phyloP scores from a whole-genome alignment of 2,113 vertebrate species.

The Spea bombifrons region DNA sequence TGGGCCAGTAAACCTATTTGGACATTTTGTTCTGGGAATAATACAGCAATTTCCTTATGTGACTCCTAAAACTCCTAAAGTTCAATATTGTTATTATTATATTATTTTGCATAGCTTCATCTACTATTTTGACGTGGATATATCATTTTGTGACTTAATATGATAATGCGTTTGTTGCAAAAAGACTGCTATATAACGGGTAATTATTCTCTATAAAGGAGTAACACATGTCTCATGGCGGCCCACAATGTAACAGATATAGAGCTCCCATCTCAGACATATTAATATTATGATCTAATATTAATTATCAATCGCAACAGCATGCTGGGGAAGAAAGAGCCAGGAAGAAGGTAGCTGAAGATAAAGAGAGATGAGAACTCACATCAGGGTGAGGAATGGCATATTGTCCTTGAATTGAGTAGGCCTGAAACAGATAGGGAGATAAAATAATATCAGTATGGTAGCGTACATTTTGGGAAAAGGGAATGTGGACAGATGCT shows the following conservation, averaged over 20 bases:
- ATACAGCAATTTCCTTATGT: too few relatives aligned
- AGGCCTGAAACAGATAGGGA: slow-evolving; percentile 71
- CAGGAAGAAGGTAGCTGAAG: slow-evolving; percentile 54
- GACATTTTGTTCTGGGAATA: too few relatives aligned
- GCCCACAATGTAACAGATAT: slow-evolving; percentile 24
- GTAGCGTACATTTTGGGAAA: slow-evolving; percentile 51
- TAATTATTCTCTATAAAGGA: slow-evolving; percentile 60
- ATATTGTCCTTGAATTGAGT: slow-evolving; percentile 87
- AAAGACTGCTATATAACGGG: slow-evolving; percentile 12
- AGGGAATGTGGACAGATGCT: slow-evolving; percentile 50
- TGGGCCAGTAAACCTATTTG: too few relatives aligned
- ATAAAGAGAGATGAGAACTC: slow-evolving; percentile 70
- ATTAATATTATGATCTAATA: slow-evolving; percentile 94
- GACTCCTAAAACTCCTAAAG: too few relatives aligned
- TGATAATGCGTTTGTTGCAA: too few relatives aligned
- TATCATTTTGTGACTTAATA: too few relatives aligned
- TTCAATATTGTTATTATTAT: too few relatives aligned
- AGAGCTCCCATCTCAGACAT: slow-evolving; percentile 51
- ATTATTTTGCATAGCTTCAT: too few relatives aligned
- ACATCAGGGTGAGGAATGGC: slow-evolving; percentile 90
- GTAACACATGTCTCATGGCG: slow-evolving; percentile 31
- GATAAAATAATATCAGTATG: slow-evolving; percentile 38
- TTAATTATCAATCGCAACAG: slow-evolving; percentile 75
- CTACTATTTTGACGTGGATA: too few relatives aligned
- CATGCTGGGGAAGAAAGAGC: slow-evolving; percentile 74